phyloP scores from a whole-genome alignment of 2,113 vertebrate genomes.

The Chionodraco myersi region DNA sequence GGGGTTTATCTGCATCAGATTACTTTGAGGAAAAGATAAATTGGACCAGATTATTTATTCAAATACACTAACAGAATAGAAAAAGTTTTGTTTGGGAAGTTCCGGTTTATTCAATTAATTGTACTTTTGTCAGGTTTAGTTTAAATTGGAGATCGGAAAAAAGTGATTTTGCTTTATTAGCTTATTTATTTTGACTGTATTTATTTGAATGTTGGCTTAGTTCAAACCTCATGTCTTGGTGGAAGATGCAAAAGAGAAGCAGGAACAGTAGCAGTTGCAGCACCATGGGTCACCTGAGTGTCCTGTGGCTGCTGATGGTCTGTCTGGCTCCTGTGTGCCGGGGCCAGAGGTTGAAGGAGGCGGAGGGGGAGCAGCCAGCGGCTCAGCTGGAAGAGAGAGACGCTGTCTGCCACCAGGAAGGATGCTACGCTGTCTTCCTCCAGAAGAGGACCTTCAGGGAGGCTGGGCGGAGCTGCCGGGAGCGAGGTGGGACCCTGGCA shows the following conservation, averaged over 20 bases:
- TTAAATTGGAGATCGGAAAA: conserved; percentile 3
- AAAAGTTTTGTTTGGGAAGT: not conserved
- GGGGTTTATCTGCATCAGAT: not conserved
- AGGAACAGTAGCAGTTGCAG: conserved; percentile 52
- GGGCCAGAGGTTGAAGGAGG: conserved; percentile 64
- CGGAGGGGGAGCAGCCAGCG: conserved; percentile 62
- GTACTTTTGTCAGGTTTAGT: conserved; percentile 1
- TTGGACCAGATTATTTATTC: conserved; percentile 39
- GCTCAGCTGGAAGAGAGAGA: conserved; percentile 76
- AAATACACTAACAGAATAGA: not conserved
- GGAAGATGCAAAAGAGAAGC: conserved; percentile 58
- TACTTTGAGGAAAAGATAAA: conserved; percentile 1
- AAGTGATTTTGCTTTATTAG: not conserved
- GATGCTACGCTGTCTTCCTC: conserved; percentile 88
- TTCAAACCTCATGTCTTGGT: conserved; percentile 36
- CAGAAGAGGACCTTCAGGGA: conserved; percentile 87
- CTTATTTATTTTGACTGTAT: conserved; percentile 45
- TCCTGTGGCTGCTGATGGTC: conserved; percentile 65
- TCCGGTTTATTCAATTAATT: not conserved
- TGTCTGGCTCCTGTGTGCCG: conserved; percentile 61
- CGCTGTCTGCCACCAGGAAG: conserved; percentile 82
- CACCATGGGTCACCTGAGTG: conserved; percentile 61
- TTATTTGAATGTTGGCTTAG: conserved; percentile 63
- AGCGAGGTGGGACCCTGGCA: conserved; percentile 88
- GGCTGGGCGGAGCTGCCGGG: conserved; percentile 88